Base-by-base conservation (phyloP, 2,888 invertebrate species). In the Eremobia ochroleuca region DNA sequence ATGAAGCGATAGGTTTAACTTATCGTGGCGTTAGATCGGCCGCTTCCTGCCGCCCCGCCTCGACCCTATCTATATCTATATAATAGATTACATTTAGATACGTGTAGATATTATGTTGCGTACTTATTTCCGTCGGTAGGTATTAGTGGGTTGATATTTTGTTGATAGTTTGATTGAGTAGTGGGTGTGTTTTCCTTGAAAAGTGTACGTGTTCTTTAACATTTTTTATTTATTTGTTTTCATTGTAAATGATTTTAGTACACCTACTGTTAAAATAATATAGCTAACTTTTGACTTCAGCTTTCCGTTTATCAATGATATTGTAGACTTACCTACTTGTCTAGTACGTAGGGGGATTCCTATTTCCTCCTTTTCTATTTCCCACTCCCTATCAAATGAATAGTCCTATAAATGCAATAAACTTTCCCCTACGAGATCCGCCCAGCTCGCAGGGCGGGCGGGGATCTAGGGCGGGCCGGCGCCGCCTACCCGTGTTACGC, bases 381-480 rank as follows among this genome's bases (percentile, higher is more conserved):
- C 55, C 61, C 52, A 67, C 69, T 73, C 40, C 70, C 73, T 76
- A 87, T 87, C 67, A 76, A 81, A 87, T 81, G 69, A 74, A 83
- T 85, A 74, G 62, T 62, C 49, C 4, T 84, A 84, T 86, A 83
- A 79, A 89, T 83, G 72, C 76, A 86, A 81, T 79, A 83, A 84
- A 69, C 58, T 85, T 80, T 83, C 85, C 85, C 83, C 83, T 87
- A 68, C 31, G 40, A 76, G 87, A 84, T 82, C 93, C 92, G 92
- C 92, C 91, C 91, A 88, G 84, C 78, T 77, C 59, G 74, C 71
- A 87, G 89, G 93, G 93, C 93, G 93, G 93, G 91, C 89, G 90
- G 91, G 69, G 73, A 88, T 86, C 82, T 86, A 85, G 88, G 92
- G 91, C 89, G 90, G 88, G 82, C 67, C 87, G 89, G 91, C 83